phyloP scores from a whole-genome alignment of 2,888 invertebrate species.

The Ceriagrion tenellum region DNA sequence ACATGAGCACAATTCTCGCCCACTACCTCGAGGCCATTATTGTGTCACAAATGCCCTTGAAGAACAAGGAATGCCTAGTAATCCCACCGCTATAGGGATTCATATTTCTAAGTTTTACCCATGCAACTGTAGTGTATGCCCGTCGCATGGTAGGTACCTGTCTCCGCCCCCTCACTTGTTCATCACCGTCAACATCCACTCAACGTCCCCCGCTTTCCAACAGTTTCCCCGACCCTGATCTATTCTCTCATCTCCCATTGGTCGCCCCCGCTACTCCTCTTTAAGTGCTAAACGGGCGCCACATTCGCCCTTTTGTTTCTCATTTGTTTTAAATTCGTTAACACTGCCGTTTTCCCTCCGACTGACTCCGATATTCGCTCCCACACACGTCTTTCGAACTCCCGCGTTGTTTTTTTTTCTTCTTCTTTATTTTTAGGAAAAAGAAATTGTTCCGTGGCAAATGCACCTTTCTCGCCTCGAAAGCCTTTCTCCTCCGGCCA shows the following conservation, averaged over 20 bases:
- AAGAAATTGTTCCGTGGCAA: neutral
- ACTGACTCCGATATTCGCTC: conserved; percentile 24
- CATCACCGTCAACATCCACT: no score
- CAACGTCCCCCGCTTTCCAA: neutral
- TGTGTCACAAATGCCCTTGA: no score
- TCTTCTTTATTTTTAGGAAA: neutral
- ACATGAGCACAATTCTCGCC: no score
- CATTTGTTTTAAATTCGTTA: conserved; percentile 67
- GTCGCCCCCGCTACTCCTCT: neutral
- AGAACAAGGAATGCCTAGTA: no score
- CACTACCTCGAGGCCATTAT: no score
- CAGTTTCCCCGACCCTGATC: neutral
- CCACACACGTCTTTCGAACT: neutral
- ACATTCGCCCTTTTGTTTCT: conserved; percentile 51
- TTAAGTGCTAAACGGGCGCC: conserved; percentile 48
- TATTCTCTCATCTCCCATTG: neutral
- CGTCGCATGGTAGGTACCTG: no score
- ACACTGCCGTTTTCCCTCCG: conserved; percentile 45
- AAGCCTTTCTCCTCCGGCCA: neutral
- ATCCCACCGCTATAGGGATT: no score
- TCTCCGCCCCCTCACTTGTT: no score
- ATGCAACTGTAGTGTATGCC: no score
- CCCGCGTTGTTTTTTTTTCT: neutral
- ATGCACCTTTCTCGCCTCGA: neutral
- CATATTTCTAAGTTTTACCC: no score